Conservation (phyloP, 2,888 invertebrate genomes). For the Cephonodes hylas region DNA sequence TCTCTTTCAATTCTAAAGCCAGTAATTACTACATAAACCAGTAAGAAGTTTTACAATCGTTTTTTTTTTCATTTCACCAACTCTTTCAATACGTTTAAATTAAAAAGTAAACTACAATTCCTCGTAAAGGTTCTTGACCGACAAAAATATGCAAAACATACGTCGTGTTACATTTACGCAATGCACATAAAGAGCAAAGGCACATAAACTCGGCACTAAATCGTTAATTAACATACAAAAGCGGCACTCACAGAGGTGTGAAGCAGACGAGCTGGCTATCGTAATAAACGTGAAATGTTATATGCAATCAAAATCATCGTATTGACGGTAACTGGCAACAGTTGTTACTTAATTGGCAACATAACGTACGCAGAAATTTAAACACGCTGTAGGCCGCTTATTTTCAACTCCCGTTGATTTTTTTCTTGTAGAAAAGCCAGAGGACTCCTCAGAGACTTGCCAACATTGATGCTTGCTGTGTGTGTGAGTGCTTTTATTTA, state of each 20-base stretch:
- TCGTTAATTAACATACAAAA: conserved; percentile 10
- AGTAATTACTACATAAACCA: no score
- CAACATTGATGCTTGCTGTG: no score
- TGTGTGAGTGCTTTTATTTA: no score
- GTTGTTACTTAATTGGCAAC: background rate
- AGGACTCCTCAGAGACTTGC: no score
- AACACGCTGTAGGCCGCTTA: no score
- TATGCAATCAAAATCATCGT: background rate
- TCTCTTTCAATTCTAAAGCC: no score
- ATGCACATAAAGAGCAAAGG: conserved; percentile 1
- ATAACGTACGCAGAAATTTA: no score
- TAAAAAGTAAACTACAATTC: background rate
- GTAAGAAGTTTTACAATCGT: no score
- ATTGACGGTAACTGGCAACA: background rate
- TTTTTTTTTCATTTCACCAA: no score
- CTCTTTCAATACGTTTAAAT: background rate
- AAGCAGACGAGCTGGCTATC: background rate
- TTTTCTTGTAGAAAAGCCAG: no score
- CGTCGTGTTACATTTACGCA: conserved; percentile 7
- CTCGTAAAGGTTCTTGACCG: background rate
- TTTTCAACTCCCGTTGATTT: no score
- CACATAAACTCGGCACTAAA: conserved; percentile 1
- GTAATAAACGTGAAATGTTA: conserved; percentile 2
- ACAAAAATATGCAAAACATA: background rate
- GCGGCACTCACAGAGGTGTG: background rate